Conservation (phyloP, 1,140 invertebrate genomes). For the Macrocentrus cingulum region DNA sequence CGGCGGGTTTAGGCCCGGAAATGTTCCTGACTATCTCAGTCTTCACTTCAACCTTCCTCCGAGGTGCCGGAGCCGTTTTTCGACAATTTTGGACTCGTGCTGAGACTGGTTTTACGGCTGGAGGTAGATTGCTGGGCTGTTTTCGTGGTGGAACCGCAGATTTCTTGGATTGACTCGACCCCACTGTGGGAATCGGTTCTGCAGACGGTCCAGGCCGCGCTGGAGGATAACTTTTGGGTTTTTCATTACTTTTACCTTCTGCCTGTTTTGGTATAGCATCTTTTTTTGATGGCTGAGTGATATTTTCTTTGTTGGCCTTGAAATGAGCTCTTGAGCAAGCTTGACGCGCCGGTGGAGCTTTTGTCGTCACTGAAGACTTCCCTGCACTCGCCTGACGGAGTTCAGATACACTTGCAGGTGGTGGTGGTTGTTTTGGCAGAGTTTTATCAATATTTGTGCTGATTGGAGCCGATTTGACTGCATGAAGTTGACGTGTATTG, state of each 20-base stretch:
- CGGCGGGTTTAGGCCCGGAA: constrained; percentile 1
- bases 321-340: neutral
- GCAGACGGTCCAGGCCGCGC: neutral
- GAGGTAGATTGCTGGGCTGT: neutral
- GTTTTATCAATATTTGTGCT: too few species aligned
- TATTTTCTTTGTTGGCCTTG: too few species aligned
- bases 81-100: neutral
- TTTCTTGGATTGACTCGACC: too few species aligned
- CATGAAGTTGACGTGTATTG: neutral
- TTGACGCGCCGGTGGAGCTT: neutral
- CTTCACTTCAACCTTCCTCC: constrained; percentile 15
- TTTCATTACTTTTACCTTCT: too few species aligned
- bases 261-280: neutral
- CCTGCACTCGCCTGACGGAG: too few species aligned
- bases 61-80: neutral
- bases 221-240: neutral
- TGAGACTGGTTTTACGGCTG: constrained; percentile 6
- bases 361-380: too few species aligned
- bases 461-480: neutral
- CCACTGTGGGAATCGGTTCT: too few species aligned
- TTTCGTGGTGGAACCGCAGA: neutral
- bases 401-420: too few species aligned
- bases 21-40: constrained; percentile 20
- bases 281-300: neutral
- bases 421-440: too few species aligned